Evolutionary conservation across 2,113 vertebrate genomes (phyloP), one percentile per base, ranked within the genome.

Genomic region (Salvelinus alpinus): DNA sequence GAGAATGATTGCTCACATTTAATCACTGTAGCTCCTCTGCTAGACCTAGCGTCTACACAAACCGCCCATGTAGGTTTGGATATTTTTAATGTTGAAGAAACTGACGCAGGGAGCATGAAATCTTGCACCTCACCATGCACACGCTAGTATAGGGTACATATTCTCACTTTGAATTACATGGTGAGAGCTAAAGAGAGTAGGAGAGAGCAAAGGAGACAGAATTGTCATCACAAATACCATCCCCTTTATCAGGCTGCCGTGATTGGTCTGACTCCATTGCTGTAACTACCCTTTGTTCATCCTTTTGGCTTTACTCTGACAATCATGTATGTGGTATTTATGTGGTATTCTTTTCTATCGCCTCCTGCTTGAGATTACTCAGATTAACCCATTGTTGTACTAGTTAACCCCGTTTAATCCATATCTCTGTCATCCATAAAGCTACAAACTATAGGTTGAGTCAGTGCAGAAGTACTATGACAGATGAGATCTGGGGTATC

Each of bases 401-500:
- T 27, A 18, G 14, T 66, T 27, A 4, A 16, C 27, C 22, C 27
- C 5, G 22, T 25, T 25, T 64, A 64, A 64, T 24, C 60, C 60
- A 64, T n/a, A 24, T 25, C 9, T 44, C 38, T 44, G 38, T 44
- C 38, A 44, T 44, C 38, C 38, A 11, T 44, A 44, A 44, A 44
- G 38, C 60, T 64, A 64, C 60, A 24, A 24, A 24, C n/a, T 64
- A 7, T 24, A 64, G 60, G 7, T 25, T 25, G 16, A 7, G 60
- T 8, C 13, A 13, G 22, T 27, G 25, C 18, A 14, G 27, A 27
- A 5, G 64, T 66, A 5, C 27, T 4, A 2, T 13, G 27, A 25
- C 14, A 66, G 64, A 27, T 66, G 62, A 64, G 71, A 72, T 64
- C 51, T 69, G 68, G 62, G n/a, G 6, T 68, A 44, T 68, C 66